Evolutionary conservation across 2,888 invertebrate species (phyloP).

Genomic region (Microplitis manilae): DNA sequence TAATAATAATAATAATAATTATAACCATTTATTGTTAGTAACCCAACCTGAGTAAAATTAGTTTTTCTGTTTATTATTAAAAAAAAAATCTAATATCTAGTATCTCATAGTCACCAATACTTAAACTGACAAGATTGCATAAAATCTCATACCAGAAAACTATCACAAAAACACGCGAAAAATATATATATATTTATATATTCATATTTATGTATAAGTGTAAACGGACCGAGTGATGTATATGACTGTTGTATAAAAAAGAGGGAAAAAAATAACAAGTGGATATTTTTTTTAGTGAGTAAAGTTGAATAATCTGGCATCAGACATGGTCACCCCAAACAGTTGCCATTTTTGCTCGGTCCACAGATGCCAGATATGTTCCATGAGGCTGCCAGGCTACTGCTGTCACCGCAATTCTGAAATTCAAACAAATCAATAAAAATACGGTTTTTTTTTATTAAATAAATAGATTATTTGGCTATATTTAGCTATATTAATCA

Average conservation of each 20-base stretch:
- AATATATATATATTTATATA: no score
- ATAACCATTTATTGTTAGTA: background rate
- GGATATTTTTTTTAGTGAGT: constrained; percentile 45
- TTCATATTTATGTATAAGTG: no score
- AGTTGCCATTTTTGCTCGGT: constrained; percentile 85
- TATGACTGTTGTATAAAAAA: constrained; percentile 1
- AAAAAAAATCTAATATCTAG: no score
- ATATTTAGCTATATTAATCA: no score
- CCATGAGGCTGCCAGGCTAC: constrained; percentile 92
- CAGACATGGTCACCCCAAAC: constrained; percentile 82
- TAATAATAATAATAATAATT: background rate
- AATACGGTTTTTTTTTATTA: background rate
- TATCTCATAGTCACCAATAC: no score
- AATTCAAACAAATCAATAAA: constrained; percentile 33
- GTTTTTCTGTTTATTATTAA: background rate
- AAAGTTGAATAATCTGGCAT: constrained; percentile 58
- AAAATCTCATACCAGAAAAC: no score
- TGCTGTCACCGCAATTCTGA: constrained; percentile 87
- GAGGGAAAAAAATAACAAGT: constrained; percentile 17
- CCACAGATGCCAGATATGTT: constrained; percentile 85
- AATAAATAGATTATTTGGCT: background rate
- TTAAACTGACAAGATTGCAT: no score
- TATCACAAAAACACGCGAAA: no score
- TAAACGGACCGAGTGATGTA: no score
- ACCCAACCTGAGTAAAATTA: background rate